Conservation (phyloP, 2,797 vertebrate genomes). For the Characodon lateralis region DNA sequence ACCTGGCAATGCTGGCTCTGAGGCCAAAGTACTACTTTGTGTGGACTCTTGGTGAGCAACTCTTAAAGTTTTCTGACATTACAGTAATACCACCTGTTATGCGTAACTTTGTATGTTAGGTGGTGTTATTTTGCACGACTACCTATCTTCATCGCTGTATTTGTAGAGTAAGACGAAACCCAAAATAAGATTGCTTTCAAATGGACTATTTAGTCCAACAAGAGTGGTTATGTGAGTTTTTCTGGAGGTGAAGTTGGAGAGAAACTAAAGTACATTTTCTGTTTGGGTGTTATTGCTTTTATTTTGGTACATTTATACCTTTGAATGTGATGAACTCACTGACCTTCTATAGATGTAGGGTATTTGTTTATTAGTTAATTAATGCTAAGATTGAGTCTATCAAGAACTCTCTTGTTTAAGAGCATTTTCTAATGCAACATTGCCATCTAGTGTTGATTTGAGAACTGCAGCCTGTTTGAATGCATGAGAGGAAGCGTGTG, state of each 20-base stretch:
- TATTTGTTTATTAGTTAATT: slow-evolving; percentile 20
- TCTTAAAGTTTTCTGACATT: no score
- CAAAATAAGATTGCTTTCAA: no score
- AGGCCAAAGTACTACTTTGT: slow-evolving; percentile 98
- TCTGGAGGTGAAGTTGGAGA: no score
- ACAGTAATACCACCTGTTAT: not conserved
- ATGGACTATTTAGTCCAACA: no score
- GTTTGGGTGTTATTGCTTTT: not conserved
- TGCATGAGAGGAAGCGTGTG: slow-evolving; percentile 29
- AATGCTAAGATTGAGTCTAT: slow-evolving; percentile 12
- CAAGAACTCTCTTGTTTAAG: not conserved
- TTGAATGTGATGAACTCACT: slow-evolving; percentile 7
- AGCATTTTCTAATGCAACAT: slow-evolving; percentile 32
- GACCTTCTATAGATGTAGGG: not conserved
- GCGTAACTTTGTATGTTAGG: not conserved
- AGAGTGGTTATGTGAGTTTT: no score
- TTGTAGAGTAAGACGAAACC: not conserved
- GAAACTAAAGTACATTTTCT: not conserved
- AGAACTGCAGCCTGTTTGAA: slow-evolving; percentile 20
- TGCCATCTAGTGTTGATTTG: slow-evolving; percentile 72
- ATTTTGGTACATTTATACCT: slow-evolving; percentile 4
- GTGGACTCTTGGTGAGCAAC: slow-evolving; percentile 93
- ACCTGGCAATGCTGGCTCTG: slow-evolving; percentile 91
- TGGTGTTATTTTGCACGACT: no score
- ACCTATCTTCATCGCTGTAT: not conserved